phyloP scores from a whole-genome alignment of 2,113 vertebrate species.

The Globicephala melas region DNA sequence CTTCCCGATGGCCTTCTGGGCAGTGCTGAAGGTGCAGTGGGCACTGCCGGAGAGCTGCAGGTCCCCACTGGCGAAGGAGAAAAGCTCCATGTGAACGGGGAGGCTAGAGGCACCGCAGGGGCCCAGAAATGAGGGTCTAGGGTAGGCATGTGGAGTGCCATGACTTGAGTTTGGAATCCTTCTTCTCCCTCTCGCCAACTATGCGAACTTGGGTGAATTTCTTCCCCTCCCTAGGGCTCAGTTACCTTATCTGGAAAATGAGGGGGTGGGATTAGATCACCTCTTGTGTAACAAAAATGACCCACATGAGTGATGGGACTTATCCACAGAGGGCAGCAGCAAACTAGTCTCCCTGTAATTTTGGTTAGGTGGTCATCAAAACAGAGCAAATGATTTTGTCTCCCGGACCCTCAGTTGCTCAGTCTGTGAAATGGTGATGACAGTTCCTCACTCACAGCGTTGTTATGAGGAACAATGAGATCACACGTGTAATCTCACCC shows the following conservation, averaged over 20 bases:
- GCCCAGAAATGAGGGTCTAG: neutral
- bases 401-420: neutral
- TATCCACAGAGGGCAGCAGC: neutral
- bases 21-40: constrained; percentile 97
- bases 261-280: neutral
- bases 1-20: constrained; percentile 98
- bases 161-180: neutral
- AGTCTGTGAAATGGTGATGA: neutral
- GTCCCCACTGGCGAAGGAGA: constrained; percentile 88
- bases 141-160: neutral
- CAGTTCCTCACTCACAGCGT: neutral
- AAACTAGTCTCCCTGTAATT: neutral
- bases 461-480: neutral
- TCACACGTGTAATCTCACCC: neutral
- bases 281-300: neutral
- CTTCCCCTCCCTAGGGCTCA: neutral
- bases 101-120: fast-evolving
- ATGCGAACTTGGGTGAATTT: neutral
- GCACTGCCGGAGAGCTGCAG: constrained; percentile 95
- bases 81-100: neutral
- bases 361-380: neutral
- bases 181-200: neutral
- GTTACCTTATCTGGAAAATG: neutral
- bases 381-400: neutral
- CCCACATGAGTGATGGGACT: neutral